Evolutionary conservation across 1,140 invertebrate genomes (phyloP).

Genomic region (Achroia grisella): DNA sequence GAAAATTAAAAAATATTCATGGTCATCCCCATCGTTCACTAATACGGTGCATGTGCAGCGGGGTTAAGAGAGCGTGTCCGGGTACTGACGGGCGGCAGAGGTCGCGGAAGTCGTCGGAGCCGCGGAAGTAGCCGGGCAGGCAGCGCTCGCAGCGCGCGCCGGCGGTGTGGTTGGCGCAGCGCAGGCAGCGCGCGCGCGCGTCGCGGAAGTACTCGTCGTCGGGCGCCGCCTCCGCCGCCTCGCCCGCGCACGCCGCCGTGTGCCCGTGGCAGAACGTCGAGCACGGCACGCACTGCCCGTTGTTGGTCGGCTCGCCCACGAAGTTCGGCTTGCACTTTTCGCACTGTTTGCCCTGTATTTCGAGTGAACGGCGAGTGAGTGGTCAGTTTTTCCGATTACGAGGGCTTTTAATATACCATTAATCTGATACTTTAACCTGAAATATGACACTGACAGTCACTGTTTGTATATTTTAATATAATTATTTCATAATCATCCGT

Average conservation of each 20-base stretch:
- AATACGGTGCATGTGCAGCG: no score
- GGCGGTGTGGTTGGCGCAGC: conserved; percentile 89
- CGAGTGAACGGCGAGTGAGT: no score
- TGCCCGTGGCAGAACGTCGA: conserved; percentile 93
- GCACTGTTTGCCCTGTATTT: conserved; percentile 82
- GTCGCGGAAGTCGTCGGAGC: conserved; percentile 82
- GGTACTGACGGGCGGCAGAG: conserved; percentile 83
- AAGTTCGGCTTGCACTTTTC: conserved; percentile 91
- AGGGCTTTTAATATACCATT: no score
- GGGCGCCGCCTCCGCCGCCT: conserved; percentile 55
- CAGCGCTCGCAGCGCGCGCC: conserved; percentile 91
- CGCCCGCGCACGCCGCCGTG: conserved; percentile 83
- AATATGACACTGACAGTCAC: no score
- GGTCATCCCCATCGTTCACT: no score
- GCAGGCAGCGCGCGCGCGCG: conserved; percentile 86
- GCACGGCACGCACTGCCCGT: conserved; percentile 91
- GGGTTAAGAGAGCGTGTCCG: no score
- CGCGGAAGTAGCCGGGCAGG: conserved; percentile 88
- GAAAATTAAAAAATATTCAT: no score
- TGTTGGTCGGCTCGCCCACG: conserved; percentile 92
- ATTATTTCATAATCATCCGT: no score
- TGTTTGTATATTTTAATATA: no score
- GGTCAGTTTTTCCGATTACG: no score
- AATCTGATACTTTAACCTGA: no score
- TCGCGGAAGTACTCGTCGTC: conserved; percentile 75